Percentiles rank a stretch among this genome's conserved stretches.
Conservation (phyloP, 2,888 invertebrate species). For the Seladonia tumulorum region DNA sequence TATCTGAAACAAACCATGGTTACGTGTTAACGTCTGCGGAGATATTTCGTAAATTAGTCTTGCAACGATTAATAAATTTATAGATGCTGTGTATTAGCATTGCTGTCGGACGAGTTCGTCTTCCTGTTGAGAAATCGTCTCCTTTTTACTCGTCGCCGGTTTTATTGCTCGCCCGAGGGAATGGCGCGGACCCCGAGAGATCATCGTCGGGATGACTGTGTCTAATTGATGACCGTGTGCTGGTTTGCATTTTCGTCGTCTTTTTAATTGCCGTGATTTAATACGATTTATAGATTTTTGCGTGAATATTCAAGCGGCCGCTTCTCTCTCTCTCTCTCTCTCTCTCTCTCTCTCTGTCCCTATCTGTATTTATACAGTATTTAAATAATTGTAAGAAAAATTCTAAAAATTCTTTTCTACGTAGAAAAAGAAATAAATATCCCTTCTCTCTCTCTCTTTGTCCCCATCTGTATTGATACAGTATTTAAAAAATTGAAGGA, state of each 20-base stretch:
- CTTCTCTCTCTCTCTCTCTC: not conserved
- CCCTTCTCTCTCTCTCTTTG: not conserved
- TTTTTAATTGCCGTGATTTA: conserved; percentile 18
- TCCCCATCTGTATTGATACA: not conserved
- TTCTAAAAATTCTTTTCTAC: no score
- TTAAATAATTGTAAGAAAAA: no score
- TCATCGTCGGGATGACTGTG: not conserved
- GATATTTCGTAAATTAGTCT: conserved; percentile 30
- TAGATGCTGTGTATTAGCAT: conserved; percentile 32
- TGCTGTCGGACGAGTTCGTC: conserved; percentile 15
- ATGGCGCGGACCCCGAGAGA: not conserved
- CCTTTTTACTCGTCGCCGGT: conserved; percentile 10
- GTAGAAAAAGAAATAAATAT: no score
- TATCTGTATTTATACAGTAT: not conserved
- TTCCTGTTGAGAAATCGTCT: conserved; percentile 30
- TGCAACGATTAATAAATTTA: conserved; percentile 26
- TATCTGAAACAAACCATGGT: not conserved
- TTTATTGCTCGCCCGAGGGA: conserved; percentile 10
- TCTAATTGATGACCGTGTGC: conserved; percentile 18
- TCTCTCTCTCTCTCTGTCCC: not conserved
- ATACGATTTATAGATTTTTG: conserved; percentile 31
- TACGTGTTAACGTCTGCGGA: conserved; percentile 12
- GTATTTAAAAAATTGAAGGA: no score
- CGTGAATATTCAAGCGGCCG: not conserved
- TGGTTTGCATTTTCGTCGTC: conserved; percentile 26